Evolutionary conservation across 35 echinoderm and acorn worm genomes (phyloP), one percentile per base, ranked within the genome.

Genomic region (Chiridota heheva): DNA sequence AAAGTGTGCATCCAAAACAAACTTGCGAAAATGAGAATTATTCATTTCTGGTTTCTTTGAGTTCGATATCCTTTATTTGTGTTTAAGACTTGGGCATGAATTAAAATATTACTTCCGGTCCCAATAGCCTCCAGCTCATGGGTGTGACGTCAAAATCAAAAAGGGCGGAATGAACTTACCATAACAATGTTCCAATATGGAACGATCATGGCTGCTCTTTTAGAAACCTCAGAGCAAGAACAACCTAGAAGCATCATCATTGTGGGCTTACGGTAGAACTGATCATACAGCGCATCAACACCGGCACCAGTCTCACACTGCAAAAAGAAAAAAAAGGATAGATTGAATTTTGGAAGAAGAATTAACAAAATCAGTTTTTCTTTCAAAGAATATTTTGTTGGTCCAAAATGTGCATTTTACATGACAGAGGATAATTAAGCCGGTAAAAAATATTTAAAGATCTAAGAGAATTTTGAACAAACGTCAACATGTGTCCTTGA

Each of bases 101-200:
- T 22, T 13, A 31, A 31, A 60, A 28, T 24, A 60, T 31, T 24
- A 28, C 58, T 57, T 57, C 18, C 27, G 27, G 27, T 2, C 53
- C 27, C 7, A 57, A 57, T 16, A 58, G 15, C 15, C 2, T 58
- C 56, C n/a, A 58, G 30, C 56, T n/a, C n/a, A n/a, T n/a, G n/a
- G n/a, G n/a, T n/a, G n/a, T n/a, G 30, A 28, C 15, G 15, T 24
- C n/a, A 58, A 58, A 28, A 4, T 2, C 56, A 28, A 2, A 4
- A 38, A 69, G 33, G 30, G 30, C 25, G 42, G 65, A 2, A 5
- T 33, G 42, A 43, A 78, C 88, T 80, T 91, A 98, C 95, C 95
- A 98, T 98, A 42, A 91, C 89, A 32, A 88, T 69, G 70, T 98
- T 92, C 95, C 95, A 98, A 62, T 91, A 98, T 0, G 89, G 95